phyloP scores from a whole-genome alignment of 2,113 vertebrate genomes.

The Lates calcarifer region DNA sequence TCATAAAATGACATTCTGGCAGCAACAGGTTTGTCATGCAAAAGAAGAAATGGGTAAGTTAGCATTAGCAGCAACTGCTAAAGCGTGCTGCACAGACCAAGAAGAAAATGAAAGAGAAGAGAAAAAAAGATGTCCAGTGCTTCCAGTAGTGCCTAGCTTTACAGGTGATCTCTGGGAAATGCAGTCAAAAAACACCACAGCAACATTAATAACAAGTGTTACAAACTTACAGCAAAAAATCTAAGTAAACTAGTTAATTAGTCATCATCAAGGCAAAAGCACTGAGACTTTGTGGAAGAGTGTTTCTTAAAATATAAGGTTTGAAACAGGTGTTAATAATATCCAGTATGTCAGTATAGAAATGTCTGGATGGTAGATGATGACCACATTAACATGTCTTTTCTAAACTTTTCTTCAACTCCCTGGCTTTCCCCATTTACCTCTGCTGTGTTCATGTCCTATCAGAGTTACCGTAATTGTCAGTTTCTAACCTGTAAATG shows the following conservation, averaged over 20 bases:
- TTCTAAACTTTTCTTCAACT: neutral
- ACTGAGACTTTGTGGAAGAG: no score
- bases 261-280: neutral
- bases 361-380: no score
- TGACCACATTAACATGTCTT: no score
- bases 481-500: neutral
- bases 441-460: neutral
- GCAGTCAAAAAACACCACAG: no score
- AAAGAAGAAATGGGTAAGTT: neutral
- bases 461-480: neutral
- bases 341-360: no score
- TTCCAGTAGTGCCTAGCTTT: neutral
- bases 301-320: no score
- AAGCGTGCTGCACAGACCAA: neutral
- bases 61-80: neutral
- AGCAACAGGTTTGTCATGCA: neutral
- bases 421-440: no score
- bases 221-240: no score
- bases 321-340: no score
- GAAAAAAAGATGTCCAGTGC: neutral
- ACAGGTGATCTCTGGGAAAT: no score
- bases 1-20: neutral
- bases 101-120: neutral
- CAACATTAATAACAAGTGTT: no score
- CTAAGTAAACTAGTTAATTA: no score